Evolutionary conservation across 2,797 vertebrate species (phyloP).

Genomic region (Tokudaia tokunoshimensis): DNA sequence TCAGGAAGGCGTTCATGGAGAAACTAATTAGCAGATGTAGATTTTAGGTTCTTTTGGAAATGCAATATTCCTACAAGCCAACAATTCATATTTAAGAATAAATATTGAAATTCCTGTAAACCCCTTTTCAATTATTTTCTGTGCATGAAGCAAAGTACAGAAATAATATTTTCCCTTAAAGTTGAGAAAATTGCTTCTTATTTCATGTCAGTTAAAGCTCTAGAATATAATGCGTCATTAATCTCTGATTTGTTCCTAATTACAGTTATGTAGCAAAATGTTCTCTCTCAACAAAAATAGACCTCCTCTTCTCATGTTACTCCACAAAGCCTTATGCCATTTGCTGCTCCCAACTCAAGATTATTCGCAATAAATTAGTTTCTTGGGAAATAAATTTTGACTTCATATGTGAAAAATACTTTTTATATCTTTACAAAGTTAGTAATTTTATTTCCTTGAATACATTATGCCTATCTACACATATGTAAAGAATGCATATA

Average conservation of each 20-base stretch:
- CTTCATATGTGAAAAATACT: not conserved
- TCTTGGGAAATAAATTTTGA: not conserved
- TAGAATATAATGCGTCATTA: conserved; percentile 68
- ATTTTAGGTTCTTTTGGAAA: conserved; percentile 67
- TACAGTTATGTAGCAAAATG: conserved; percentile 60
- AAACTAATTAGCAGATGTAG: conserved; percentile 76
- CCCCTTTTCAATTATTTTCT: conserved; percentile 54
- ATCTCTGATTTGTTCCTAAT: conserved; percentile 72
- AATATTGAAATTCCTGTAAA: conserved; percentile 66
- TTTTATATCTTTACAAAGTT: not conserved
- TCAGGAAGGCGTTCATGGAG: conserved; percentile 76
- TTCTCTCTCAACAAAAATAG: conserved; percentile 63
- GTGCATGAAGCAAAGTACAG: conserved; percentile 1
- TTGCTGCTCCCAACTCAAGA: conserved; percentile 41
- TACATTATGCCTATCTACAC: not conserved
- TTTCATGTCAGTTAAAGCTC: conserved; percentile 62
- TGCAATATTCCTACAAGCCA: conserved; percentile 64
- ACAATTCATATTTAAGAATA: conserved; percentile 64
- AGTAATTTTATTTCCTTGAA: conserved; percentile 46
- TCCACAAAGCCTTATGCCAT: not conserved
- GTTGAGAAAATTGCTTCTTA: conserved; percentile 63
- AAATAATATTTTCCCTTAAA: conserved; percentile 69
- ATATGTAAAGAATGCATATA: not conserved
- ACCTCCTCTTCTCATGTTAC: conserved; percentile 5
- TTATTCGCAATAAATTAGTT: conserved; percentile 7